phyloP scores from a whole-genome alignment of 1,140 invertebrate species.

The Atta colombica region DNA sequence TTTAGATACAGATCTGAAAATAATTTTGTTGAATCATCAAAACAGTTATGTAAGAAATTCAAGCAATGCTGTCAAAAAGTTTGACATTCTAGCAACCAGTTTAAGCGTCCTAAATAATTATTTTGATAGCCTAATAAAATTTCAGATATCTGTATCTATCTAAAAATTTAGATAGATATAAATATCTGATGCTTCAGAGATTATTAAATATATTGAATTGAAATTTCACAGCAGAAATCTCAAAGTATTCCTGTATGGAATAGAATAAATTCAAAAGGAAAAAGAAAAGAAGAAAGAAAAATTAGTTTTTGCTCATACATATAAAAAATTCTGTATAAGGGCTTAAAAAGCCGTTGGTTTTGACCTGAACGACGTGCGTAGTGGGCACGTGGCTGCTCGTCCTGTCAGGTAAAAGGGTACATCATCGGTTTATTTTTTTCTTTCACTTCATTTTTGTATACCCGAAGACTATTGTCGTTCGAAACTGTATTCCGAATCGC shows the following conservation, averaged over 20 bases:
- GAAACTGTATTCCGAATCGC: conserved; percentile 38
- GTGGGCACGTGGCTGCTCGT: conserved; percentile 72
- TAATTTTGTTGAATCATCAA: too few relatives aligned
- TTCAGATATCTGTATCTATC: too few relatives aligned
- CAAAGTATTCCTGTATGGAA: neutral
- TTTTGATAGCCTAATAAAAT: too few relatives aligned
- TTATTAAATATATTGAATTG: too few relatives aligned
- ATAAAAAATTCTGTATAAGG: neutral
- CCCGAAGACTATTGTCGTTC: conserved; percentile 62
- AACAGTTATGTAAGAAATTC: too few relatives aligned
- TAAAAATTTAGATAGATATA: neutral
- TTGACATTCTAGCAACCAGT: too few relatives aligned
- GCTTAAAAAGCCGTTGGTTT: conserved; percentile 20
- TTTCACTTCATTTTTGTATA: conserved; percentile 17
- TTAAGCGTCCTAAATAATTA: too few relatives aligned
- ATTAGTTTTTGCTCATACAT: neutral
- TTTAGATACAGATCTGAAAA: too few relatives aligned
- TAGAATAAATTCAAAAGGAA: neutral
- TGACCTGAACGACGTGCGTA: conserved; percentile 34
- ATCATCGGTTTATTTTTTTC: conserved; percentile 64
- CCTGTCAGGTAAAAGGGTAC: conserved; percentile 73
- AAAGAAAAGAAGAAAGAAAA: neutral
- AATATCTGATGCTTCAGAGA: neutral
- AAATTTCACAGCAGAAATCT: neutral
- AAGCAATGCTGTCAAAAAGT: too few relatives aligned